Evolutionary conservation across 2,113 vertebrate genomes (phyloP), one percentile per base, ranked within the genome.

Genomic region (Tychaedon coryphoeus): DNA sequence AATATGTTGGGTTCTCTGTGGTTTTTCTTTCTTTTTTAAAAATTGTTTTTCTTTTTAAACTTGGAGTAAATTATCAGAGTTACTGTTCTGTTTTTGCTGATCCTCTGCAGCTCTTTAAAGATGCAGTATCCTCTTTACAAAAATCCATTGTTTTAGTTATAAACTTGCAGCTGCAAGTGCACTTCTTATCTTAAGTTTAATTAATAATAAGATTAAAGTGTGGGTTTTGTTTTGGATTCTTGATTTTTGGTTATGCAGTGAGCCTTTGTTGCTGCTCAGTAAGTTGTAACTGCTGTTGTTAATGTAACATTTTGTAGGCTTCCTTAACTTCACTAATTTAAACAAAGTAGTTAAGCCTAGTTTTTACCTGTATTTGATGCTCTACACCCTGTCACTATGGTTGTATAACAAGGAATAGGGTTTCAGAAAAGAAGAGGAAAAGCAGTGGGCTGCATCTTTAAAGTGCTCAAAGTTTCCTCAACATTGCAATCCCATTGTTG

Each of bases 31-130:
- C 12, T 36, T 43, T 42, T 20, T 48, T 31, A 9, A 2, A 23
- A 7, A 5, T 29, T 23, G 10, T 28, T 20, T 34, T 48, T 66
- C 15, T 51, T 80, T 71, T 85, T 28, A 6, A 47, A 91, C 60
- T 91, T 77, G 78, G 91, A 95, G 75, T 89, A 92, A 97, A 84
- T 93, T 66, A 33, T 38, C 89, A 77, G 51, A 64, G 50, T 93
- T 84, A 42, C 78, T 71, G 69, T 90, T 96, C 67, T 85, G 33
- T 79, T 96, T 97, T 96, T 95, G 83, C 81, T 93, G 36, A 73
- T 94, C 83, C 88, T 95, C 77, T 92, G 28, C 70, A 95, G 71
- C 74, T 96, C 89, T 97, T 97, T 95, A 95, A 98, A 98, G 97
- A 97, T 97, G 97, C 97, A 85, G 11, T 75, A 56, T 92, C 36